Base-by-base conservation (phyloP, 2,888 invertebrate genomes). In the Oligia fasciuncula region DNA sequence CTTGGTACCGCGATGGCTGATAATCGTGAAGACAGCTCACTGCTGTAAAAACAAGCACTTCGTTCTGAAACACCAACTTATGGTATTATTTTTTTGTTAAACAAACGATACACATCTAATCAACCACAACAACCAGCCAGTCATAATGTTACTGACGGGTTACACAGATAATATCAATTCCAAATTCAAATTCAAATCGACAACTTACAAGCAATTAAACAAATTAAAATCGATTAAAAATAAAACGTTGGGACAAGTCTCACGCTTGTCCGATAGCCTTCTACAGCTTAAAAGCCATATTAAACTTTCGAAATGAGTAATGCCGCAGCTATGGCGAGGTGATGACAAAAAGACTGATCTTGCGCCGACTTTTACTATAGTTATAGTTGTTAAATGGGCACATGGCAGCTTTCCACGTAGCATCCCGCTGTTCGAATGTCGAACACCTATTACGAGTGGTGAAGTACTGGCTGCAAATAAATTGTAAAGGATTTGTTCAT, bases 291-390 rank as follows among this genome's bases (percentile, higher is more conserved):
- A 87, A 83, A 85, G 80, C 88, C 83, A 84, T 88, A 88, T 84
- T 78, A 91, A 91, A 91, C 92, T 93, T 92, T 92, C 93, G 90
- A 91, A 93, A 93, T 92, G 91, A 91, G 90, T 88, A 88, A 90
- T 87, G 85, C 82, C 67, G 79, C 90, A 79, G 84, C 90, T 91
- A 92, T 88, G 92, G 92, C 70, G 89, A 84, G 85, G 85, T 80
- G 87, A 79, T 88, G 88, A 91, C 91, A 92, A 91, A 92, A 91
- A 91, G 90, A 80, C 85, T 85, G 84, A 85, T 83, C 87, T 82
- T 79, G 81, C 46, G 77, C 66, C 67, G 80, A 89, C 89, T 89
- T 88, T 89, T 89, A 90, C 90, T 90, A 87, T 90, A 85, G 88
- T 86, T 89, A 90, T 84, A 87, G 84, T 82, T 80, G 85, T 83